Percentiles rank a stretch among this genome's conserved stretches.
These are phyloP conservation scores for Trichosurus vulpecula DNA, from an alignment of 2,797 vertebrate genomes.

Conservation along the genomic window DNA sequence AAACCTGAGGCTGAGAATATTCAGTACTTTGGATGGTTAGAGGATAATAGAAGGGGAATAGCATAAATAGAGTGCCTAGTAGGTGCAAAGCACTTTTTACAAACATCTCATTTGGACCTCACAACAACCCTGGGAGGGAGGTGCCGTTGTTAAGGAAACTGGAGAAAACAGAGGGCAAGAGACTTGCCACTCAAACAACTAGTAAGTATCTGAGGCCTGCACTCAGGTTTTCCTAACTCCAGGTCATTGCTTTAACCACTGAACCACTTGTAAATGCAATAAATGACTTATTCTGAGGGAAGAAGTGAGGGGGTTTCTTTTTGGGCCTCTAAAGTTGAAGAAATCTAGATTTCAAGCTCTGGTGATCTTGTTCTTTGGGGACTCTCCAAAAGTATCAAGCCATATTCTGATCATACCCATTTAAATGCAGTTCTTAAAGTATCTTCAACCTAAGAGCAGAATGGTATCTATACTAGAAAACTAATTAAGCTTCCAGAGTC, in stretches of 20 bases:
- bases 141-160: too few relatives aligned
- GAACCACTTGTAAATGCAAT: neutral
- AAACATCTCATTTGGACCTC: too few relatives aligned
- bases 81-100: too few relatives aligned
- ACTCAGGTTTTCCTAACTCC: neutral
- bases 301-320: constrained; percentile 12
- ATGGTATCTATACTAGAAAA: constrained; percentile 16
- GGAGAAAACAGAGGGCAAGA: too few relatives aligned
- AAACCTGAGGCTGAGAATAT: too few relatives aligned
- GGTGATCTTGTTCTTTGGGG: neutral
- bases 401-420: neutral
- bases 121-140: too few relatives aligned
- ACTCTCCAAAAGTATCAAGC: neutral
- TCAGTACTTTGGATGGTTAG: too few relatives aligned
- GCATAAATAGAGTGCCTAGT: too few relatives aligned
- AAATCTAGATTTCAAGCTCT: neutral
- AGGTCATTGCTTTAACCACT: neutral
- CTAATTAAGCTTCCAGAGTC: neutral
- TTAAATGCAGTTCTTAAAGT: neutral
- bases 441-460: neutral
- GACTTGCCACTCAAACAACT: too few relatives aligned
- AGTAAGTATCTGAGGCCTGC: neutral
- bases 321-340: neutral
- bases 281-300: neutral
- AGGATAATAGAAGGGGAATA: too few relatives aligned